Percentiles rank a stretch among this genome's conserved stretches.
phyloP scores from a whole-genome alignment of 1,140 invertebrate species.

The Magallana angulata region DNA sequence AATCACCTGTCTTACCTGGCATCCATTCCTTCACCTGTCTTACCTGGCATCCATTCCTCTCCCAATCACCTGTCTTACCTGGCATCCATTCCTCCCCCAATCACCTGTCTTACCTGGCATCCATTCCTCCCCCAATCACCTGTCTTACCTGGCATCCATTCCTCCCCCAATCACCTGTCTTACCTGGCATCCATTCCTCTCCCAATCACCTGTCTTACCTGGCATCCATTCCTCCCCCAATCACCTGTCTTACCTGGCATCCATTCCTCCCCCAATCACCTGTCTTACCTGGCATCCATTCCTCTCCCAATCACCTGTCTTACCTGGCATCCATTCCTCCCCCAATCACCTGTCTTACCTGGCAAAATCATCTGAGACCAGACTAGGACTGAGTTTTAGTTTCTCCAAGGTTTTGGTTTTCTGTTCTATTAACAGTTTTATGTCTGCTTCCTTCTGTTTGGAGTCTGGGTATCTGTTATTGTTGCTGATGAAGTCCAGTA shows the following conservation, averaged over 20 bases:
- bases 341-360: conserved; percentile 76
- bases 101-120: conserved; percentile 79
- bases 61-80: conserved; percentile 78
- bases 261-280: too few species aligned
- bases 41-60: too few species aligned
- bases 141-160: conserved; percentile 81
- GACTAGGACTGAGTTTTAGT: conserved; percentile 71
- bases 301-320: conserved; percentile 61
- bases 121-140: too few species aligned
- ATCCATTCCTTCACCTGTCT: conserved; percentile 60
- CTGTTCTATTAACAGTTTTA: conserved; percentile 83
- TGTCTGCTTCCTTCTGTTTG: conserved; percentile 84
- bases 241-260: conserved; percentile 79
- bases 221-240: too few species aligned
- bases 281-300: conserved; percentile 81
- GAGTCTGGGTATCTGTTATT: conserved; percentile 85
- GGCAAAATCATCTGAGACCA: conserved; percentile 79
- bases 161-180: conserved; percentile 61
- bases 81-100: too few species aligned
- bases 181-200: too few species aligned
- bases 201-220: conserved; percentile 78
- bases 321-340: conserved; percentile 79
- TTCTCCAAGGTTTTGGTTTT: conserved; percentile 83
- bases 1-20: conserved; percentile 78
- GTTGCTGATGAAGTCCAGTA: conserved; percentile 88